These are phyloP conservation scores for Enteromius anoplus DNA, from an alignment of 2,797 vertebrate species.

Conservation along the genomic window DNA sequence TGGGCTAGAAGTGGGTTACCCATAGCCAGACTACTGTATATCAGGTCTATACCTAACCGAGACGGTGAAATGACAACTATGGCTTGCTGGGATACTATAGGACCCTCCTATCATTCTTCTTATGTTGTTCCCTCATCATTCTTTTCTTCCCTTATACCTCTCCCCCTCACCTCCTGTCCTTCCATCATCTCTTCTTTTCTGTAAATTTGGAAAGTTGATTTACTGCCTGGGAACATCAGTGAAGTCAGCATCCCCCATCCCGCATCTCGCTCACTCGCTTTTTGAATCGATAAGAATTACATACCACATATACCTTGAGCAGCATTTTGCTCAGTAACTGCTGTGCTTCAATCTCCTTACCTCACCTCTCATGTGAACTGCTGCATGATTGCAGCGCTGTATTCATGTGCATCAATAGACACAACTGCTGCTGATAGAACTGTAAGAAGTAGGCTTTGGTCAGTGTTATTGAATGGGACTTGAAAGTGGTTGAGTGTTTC, in stretches of 20 bases:
- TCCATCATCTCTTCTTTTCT: background rate
- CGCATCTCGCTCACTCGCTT: background rate
- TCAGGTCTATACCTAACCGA: too few relatives aligned
- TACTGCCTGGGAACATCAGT: slow-evolving; percentile 4
- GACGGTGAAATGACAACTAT: too few relatives aligned
- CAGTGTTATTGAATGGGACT: slow-evolving; percentile 7
- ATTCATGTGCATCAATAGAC: slow-evolving; percentile 17
- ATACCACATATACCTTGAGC: slow-evolving; percentile 19
- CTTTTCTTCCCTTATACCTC: background rate
- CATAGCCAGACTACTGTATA: too few relatives aligned
- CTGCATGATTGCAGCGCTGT: background rate
- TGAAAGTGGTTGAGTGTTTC: background rate
- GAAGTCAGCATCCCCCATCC: slow-evolving; percentile 6
- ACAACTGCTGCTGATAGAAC: background rate
- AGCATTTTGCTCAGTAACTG: slow-evolving; percentile 18
- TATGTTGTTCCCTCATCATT: background rate
- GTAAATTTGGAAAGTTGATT: slow-evolving; percentile 28
- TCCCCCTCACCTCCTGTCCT: background rate
- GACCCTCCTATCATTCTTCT: background rate
- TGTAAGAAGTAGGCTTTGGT: background rate
- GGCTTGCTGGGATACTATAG: background rate
- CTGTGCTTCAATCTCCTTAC: slow-evolving; percentile 28
- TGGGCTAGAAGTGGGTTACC: too few relatives aligned
- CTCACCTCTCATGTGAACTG: slow-evolving; percentile 18
- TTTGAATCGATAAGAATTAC: slow-evolving; percentile 41